Percentiles rank a stretch among this genome's conserved stretches.
These are phyloP conservation scores for Ichneumoninae sp. DNA, from an alignment of 2,888 invertebrate genomes.

Conservation along the genomic window DNA sequence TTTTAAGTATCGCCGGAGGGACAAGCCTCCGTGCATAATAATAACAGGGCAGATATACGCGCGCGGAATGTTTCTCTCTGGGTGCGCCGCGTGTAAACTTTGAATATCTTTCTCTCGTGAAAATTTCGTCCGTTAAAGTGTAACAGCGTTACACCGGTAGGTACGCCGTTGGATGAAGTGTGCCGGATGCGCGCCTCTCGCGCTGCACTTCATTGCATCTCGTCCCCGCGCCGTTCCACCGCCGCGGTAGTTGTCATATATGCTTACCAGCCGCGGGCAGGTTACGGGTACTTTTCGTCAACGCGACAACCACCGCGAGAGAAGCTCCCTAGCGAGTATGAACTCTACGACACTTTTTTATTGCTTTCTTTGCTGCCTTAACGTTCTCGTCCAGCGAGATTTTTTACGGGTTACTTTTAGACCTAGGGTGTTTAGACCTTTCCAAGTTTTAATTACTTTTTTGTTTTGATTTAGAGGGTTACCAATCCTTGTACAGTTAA, in stretches of 20 bases:
- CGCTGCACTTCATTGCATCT: conserved; percentile 60
- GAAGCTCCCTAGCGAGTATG: conserved; percentile 16
- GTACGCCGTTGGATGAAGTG: conserved; percentile 43
- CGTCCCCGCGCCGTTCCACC: conserved; percentile 26
- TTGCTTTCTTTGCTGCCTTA: conserved; percentile 39
- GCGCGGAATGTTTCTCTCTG: not conserved
- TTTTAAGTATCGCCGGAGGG: conserved; percentile 11
- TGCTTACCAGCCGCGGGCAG: conserved; percentile 41
- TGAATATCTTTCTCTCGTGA: conserved; percentile 35
- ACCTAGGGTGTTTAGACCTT: conserved; percentile 6
- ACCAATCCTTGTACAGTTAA: not conserved
- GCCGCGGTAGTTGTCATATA: conserved; percentile 26
- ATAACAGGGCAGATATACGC: not conserved
- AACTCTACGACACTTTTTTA: conserved; percentile 39
- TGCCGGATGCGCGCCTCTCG: conserved; percentile 41
- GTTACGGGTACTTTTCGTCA: conserved; percentile 54
- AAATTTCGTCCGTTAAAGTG: conserved; percentile 44
- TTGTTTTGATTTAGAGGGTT: not conserved
- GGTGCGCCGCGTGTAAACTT: conserved; percentile 52
- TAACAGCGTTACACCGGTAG: conserved; percentile 22
- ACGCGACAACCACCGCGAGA: conserved; percentile 37
- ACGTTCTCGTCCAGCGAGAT: conserved; percentile 46
- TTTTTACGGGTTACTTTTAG: conserved; percentile 53
- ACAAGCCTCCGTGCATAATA: not conserved
- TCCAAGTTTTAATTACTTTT: not conserved